A percentile compares a stretch with the other conserved stretches of the same genome.
These are phyloP conservation scores for Vanessa tameamea DNA, from an alignment of 1,140 invertebrate species.

Conservation along the genomic window DNA sequence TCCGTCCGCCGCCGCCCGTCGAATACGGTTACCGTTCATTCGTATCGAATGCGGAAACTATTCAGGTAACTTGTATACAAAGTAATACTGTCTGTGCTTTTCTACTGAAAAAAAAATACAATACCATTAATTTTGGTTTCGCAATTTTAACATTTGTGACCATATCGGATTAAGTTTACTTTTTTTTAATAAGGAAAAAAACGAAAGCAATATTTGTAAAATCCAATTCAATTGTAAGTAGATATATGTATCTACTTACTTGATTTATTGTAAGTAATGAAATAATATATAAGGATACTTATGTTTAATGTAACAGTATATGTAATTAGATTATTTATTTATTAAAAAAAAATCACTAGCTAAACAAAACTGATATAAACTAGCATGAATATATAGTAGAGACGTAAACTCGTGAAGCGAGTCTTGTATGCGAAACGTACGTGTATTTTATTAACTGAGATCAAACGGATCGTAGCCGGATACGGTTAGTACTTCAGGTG, in stretches of 20 bases:
- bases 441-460: slow-evolving; percentile 29
- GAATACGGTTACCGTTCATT: slow-evolving; percentile 35
- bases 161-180: no score
- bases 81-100: slow-evolving; percentile 20
- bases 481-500: slow-evolving; percentile 33
- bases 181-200: neutral
- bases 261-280: no score
- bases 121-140: neutral
- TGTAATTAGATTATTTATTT: no score
- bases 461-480: slow-evolving; percentile 33
- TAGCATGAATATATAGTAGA: neutral
- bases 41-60: slow-evolving; percentile 40
- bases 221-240: no score
- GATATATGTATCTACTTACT: no score
- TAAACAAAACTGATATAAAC: neutral
- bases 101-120: slow-evolving; percentile 12
- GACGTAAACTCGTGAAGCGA: neutral
- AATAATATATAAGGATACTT: no score
- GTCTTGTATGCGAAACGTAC: slow-evolving; percentile 9
- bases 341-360: neutral
- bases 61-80: slow-evolving; percentile 13
- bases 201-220: no score
- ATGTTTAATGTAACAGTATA: no score
- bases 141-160: neutral
- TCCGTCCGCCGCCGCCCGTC: slow-evolving; percentile 41